phyloP scores from a whole-genome alignment of 2,113 vertebrate genomes.

The Serinus canaria region DNA sequence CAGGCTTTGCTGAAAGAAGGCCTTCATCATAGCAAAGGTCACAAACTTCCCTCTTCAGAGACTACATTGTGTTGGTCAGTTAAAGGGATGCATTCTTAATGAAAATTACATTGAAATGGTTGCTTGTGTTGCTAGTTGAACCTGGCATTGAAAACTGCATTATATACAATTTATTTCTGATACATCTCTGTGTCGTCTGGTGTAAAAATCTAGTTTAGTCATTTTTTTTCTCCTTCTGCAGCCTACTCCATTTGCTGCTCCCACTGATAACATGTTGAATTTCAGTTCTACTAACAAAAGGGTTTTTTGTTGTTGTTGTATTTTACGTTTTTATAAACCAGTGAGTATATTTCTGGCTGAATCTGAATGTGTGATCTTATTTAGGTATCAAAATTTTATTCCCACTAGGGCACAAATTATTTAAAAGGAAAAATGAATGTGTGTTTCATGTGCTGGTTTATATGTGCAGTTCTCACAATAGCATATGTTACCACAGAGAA shows the following conservation, averaged over 20 bases:
- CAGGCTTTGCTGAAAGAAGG: neutral
- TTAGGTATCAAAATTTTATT: neutral
- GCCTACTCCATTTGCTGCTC: neutral
- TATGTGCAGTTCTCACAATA: neutral
- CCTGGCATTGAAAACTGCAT: neutral
- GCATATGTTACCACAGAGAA: conserved; percentile 37
- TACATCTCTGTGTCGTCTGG: neutral
- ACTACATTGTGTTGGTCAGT: conserved; percentile 6
- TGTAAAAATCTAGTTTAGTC: neutral
- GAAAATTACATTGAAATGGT: neutral
- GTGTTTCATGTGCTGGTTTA: neutral
- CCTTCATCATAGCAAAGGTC: neutral
- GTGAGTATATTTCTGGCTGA: neutral
- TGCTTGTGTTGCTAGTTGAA: neutral
- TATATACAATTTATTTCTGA: neutral
- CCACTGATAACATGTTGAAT: neutral
- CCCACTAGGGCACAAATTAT: neutral
- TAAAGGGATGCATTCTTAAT: conserved; percentile 13
- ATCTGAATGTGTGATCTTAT: neutral
- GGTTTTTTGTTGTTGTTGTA: neutral
- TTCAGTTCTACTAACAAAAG: neutral
- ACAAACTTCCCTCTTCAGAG: neutral
- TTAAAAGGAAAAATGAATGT: neutral
- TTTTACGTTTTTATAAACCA: neutral
- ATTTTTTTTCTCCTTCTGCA: neutral